A percentile compares a stretch with the other conserved stretches of the same genome.
Evolutionary conservation across 1,140 invertebrate species (phyloP).

Genomic region (Drosophila pachea): DNA sequence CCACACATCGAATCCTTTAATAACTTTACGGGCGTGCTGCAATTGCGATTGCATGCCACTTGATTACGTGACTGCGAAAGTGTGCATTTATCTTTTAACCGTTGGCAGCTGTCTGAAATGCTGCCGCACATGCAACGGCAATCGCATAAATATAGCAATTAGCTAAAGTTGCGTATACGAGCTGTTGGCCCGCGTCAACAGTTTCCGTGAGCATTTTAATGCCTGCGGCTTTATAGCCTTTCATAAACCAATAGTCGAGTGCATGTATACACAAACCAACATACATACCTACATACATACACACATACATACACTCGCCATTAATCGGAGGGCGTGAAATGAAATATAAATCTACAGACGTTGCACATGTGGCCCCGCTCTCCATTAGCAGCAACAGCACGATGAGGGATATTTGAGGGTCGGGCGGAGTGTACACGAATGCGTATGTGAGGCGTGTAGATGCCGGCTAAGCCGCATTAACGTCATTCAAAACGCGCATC

Average conservation of each 20-base stretch:
- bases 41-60: conserved; percentile 15
- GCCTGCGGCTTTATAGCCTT: conserved; percentile 34
- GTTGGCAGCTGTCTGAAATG: conserved; percentile 32
- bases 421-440: not conserved
- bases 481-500: conserved; percentile 66
- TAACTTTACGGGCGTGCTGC: not conserved
- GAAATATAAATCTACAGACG: too few relatives aligned
- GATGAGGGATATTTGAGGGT: too few relatives aligned
- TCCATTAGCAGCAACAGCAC: conserved; percentile 37
- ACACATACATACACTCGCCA: not conserved
- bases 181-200: conserved; percentile 23
- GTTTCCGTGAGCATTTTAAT: conserved; percentile 26
- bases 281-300: not conserved
- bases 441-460: conserved; percentile 43
- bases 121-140: conserved; percentile 35
- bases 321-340: too few relatives aligned
- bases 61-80: conserved; percentile 23
- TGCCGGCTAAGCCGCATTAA: conserved; percentile 69
- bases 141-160: conserved; percentile 48
- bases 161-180: conserved; percentile 57
- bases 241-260: not conserved
- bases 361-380: conserved; percentile 7
- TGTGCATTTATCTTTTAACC: conserved; percentile 33
- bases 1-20: not conserved
- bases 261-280: too few relatives aligned